Evolutionary conservation across 2,888 invertebrate genomes (phyloP), one percentile per base, ranked within the genome.

Genomic region (Ditylenchus weischeri): DNA sequence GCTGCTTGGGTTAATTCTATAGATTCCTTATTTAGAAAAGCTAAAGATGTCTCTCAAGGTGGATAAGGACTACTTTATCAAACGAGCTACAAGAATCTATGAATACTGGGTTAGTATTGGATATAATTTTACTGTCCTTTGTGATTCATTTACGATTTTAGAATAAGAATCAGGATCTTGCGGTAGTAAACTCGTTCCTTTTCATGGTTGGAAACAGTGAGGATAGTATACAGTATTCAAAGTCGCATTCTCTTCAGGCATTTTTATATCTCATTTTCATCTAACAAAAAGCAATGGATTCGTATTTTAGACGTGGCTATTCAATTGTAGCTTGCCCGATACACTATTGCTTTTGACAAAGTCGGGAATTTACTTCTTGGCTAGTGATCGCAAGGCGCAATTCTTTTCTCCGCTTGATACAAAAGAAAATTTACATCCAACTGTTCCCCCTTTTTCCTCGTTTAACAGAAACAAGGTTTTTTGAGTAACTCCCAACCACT

Each of bases 361-460:
- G 76, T 88, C 90, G 57, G 88, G 88, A 50, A 90, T 95, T 72
- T 89, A 90, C 82, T 92, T 98, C 81, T 86, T 98, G 68, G 92
- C 94, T 0, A 94, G 94, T 83, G 95, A 93, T 85, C 95, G 95
- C 87, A 98, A 98, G 85, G 92, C 94, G 72, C 95, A 96, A 79
- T 98, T 95, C 85, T 86, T 98, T 62, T 89, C 91, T 79, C 91
- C 92, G 84, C 89, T 92, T 57, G 92, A 93, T 84, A 89, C 88
- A 81, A 91, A 90, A 84, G 69, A 69, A 51, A 75, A 73, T 59
- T 48, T 68, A 15, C 50, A 63, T 35, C 69, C 71, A 7, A 92
- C 91, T 78, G 86, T 93, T 50, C 92, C 93, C 13, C 88, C 90
- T 65, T 88, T 95, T 10, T 91, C 91, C 83, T 87, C 95, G 38